Conservation (phyloP, 2,797 vertebrate species). For the Enteromius treurensis region DNA sequence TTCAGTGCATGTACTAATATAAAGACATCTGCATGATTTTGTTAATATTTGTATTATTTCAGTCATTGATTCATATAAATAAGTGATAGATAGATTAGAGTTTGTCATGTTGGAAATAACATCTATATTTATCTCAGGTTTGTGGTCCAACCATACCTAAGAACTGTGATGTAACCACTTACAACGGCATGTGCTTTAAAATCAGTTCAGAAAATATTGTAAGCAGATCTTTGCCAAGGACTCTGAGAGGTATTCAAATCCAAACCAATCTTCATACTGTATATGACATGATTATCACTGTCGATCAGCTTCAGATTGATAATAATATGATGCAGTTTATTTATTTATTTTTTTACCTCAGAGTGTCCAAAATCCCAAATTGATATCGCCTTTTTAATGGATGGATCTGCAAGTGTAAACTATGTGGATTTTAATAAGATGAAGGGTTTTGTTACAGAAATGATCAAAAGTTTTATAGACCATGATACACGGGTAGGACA, state of each 20-base stretch:
- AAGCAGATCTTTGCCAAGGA: conserved; percentile 27
- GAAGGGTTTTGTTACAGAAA: conserved; percentile 67
- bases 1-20: no score
- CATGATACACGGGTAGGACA: conserved; percentile 61
- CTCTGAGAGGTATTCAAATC: conserved; percentile 62
- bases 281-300: neutral
- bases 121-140: conserved; percentile 58
- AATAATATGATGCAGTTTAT: neutral
- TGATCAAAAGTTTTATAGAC: conserved; percentile 53
- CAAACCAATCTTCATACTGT: neutral
- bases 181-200: conserved; percentile 69
- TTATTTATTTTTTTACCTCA: conserved; percentile 52
- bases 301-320: neutral
- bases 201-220: rapidly evolving
- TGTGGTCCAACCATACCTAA: conserved; percentile 77
- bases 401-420: conserved; percentile 71
- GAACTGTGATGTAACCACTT: conserved; percentile 72
- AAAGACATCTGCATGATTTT: no score
- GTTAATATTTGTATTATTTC: neutral
- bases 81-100: neutral
- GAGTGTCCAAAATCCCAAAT: conserved; percentile 62
- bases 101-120: neutral
- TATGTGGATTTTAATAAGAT: rapidly evolving
- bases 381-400: conserved; percentile 76
- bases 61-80: neutral